A percentile compares a stretch with the other conserved stretches of the same genome.
Conservation (phyloP, 2,888 invertebrate genomes). For the Dorcus parallelipipedus region DNA sequence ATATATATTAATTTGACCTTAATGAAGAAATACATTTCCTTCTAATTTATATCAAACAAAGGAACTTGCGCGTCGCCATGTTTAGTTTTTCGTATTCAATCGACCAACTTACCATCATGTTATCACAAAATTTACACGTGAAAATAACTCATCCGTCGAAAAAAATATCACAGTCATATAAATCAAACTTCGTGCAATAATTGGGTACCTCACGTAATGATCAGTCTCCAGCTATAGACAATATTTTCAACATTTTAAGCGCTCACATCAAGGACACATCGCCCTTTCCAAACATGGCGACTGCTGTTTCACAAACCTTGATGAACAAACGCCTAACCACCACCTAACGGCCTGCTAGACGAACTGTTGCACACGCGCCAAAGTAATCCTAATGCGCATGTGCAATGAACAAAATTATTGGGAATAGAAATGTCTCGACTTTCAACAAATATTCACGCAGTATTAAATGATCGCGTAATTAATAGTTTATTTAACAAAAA, state of each 20-base stretch:
- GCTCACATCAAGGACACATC: slow-evolving; percentile 48
- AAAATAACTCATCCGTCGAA: slow-evolving; percentile 56
- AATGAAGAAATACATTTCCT: not conserved
- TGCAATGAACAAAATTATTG: not conserved
- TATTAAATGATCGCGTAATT: slow-evolving; percentile 49
- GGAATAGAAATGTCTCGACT: slow-evolving; percentile 28
- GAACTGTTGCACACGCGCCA: slow-evolving; percentile 29
- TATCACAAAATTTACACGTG: slow-evolving; percentile 63
- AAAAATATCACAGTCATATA: slow-evolving; percentile 49
- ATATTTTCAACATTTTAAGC: slow-evolving; percentile 52
- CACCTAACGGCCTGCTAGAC: slow-evolving; percentile 29
- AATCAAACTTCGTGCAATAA: slow-evolving; percentile 49
- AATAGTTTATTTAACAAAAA: slow-evolving; percentile 52
- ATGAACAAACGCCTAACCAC: slow-evolving; percentile 30
- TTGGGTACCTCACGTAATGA: slow-evolving; percentile 56
- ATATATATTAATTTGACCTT: not conserved
- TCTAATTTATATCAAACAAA: slow-evolving; percentile 28
- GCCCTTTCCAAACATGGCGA: slow-evolving; percentile 56
- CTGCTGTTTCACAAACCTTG: slow-evolving; percentile 44
- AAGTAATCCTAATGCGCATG: slow-evolving; percentile 21
- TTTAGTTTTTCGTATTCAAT: slow-evolving; percentile 48
- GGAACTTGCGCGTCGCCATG: slow-evolving; percentile 45
- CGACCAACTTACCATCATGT: slow-evolving; percentile 61
- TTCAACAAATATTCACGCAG: slow-evolving; percentile 30
- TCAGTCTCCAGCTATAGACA: slow-evolving; percentile 51